Evolutionary conservation across 2,113 vertebrate genomes (phyloP), one percentile per base, ranked within the genome.

Genomic region (Hystrix cristata): DNA sequence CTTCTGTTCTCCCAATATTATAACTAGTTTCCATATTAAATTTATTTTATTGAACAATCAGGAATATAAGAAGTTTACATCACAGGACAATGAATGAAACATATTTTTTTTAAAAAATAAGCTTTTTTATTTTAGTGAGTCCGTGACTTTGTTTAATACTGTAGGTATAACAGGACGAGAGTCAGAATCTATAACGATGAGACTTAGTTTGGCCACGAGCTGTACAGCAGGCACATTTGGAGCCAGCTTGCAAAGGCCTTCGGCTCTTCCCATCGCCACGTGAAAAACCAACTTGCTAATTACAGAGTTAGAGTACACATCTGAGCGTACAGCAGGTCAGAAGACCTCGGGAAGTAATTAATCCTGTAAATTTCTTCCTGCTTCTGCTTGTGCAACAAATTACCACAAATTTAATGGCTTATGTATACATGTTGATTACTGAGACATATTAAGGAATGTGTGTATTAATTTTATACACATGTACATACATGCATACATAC

Each of bases 111-210:
- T 34, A 2, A 34, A 55, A 27, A 59, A 60, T 43, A 60, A 62
- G n/a, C n/a, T 53, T 85, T 62, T 34, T 34, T 51, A 55, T 65
- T 76, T 91, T 55, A 67, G 19, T 60, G 21, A 53, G 78, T 89
- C 53, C 76, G 31, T 85, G 64, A 12, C 55, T 96, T 72, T 67
- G 29, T 29, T 95, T 92, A 87, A 82, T n/a, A 78, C 7, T 55
- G 5, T 34, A 62, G 31, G 14, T 90, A 82, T 62, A 84, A 81
- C 46, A 80, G 11, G 69, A 71, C n/a, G 7, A 27, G 6, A 51
- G 12, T 82, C 4, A 57, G 86, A 88, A 69, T 8, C 43, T 74
- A 19, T 29, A 86, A 81, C 48, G 74, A 34, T 13, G 64, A 88
- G 53, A 21, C 16, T 60, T 38, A 89, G 16, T 14, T 76, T 23